Evolutionary conservation across 1,140 invertebrate species (phyloP).

Genomic region (Cydia strobilella): DNA sequence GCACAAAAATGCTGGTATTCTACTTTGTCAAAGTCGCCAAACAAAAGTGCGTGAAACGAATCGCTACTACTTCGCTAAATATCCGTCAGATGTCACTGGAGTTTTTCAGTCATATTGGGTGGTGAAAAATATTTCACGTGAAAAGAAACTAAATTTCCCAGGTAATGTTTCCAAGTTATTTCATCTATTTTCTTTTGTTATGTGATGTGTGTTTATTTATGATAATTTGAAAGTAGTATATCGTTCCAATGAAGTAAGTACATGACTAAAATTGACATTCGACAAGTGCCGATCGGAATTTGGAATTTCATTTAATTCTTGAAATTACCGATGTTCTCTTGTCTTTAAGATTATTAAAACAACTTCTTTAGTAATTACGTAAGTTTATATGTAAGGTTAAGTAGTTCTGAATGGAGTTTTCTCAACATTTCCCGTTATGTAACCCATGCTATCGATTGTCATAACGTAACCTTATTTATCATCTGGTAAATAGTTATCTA

Average conservation of each 20-base stretch:
- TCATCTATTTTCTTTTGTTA: background rate
- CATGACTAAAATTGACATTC: constrained; percentile 9
- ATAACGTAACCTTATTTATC: constrained; percentile 40
- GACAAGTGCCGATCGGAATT: constrained; percentile 19
- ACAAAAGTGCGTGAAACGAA: constrained; percentile 19
- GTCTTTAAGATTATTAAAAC: background rate
- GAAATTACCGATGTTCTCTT: constrained; percentile 1
- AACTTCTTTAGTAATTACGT: background rate
- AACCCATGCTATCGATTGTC: constrained; percentile 44
- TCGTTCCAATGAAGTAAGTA: constrained; percentile 7
- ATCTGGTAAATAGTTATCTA: constrained; percentile 4
- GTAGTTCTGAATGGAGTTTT: background rate
- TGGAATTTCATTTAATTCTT: background rate
- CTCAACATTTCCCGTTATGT: constrained; percentile 45
- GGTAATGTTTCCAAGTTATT: constrained; percentile 1
- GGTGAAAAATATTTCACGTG: constrained; percentile 30
- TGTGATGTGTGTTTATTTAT: constrained; percentile 17
- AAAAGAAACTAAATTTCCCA: constrained; percentile 24
- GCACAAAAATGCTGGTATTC: background rate
- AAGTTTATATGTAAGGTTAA: background rate
- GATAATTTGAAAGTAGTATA: background rate
- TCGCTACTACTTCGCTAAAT: background rate
- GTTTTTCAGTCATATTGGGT: constrained; percentile 30
- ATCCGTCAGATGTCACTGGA: constrained; percentile 27
- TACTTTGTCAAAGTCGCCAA: background rate